A percentile compares a stretch with the other conserved stretches of the same genome.
Evolutionary conservation across 2,888 invertebrate genomes (phyloP).

Genomic region (Drosophila prolongata): DNA sequence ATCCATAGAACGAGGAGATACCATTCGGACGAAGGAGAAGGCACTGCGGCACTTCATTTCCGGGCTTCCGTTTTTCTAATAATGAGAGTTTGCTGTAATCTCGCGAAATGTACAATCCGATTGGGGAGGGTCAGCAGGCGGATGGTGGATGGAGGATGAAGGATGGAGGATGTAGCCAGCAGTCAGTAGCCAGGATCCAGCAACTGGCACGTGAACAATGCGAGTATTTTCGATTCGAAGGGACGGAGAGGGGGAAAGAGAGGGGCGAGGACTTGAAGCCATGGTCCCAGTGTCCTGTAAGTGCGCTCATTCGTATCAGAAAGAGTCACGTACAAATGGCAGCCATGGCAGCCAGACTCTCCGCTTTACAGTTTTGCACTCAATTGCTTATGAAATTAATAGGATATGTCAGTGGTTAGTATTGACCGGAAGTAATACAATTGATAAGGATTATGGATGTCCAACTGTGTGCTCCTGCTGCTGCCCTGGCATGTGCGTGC

Average conservation of each 20-base stretch:
- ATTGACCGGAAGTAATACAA: conserved; percentile 81
- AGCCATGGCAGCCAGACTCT: conserved; percentile 40
- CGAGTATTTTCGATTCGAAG: conserved; percentile 61
- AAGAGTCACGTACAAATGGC: conserved; percentile 71
- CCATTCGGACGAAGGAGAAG: conserved; percentile 1
- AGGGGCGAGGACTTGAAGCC: conserved; percentile 10
- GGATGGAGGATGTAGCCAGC: conserved; percentile 2
- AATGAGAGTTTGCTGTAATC: conserved; percentile 78
- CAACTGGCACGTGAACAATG: conserved; percentile 73
- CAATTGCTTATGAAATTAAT: conserved; percentile 81
- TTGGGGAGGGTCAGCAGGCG: not conserved
- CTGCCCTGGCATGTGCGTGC: conserved; percentile 51
- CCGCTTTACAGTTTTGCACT: conserved; percentile 77
- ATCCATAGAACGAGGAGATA: not conserved
- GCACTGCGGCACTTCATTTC: conserved; percentile 74
- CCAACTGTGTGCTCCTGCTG: conserved; percentile 23
- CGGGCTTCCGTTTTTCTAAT: conserved; percentile 77
- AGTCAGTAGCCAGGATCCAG: not conserved
- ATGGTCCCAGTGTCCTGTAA: conserved; percentile 59
- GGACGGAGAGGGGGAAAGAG: not conserved
- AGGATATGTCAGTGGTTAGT: conserved; percentile 80
- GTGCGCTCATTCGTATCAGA: conserved; percentile 72
- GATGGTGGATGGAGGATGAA: not conserved
- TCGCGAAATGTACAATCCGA: conserved; percentile 73
- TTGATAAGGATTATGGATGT: conserved; percentile 78